Percentiles rank a stretch among this genome's conserved stretches.
Conservation (phyloP, 2,888 invertebrate species). For the Hipparchia semele region DNA sequence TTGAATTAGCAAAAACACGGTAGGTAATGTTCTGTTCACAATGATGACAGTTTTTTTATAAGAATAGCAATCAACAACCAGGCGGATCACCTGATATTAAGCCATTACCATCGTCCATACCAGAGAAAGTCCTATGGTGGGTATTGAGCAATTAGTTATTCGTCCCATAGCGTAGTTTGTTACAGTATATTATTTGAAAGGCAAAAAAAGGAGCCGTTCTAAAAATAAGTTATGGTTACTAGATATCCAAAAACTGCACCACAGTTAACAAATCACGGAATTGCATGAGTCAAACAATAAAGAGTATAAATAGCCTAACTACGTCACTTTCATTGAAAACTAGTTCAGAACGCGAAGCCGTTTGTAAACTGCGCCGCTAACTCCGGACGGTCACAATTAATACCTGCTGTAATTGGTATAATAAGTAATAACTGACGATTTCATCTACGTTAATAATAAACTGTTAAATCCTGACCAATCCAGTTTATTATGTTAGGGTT, state of each 20-base stretch:
- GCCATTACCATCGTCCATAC: no score
- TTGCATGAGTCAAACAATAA: conserved; percentile 38
- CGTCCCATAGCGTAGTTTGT: no score
- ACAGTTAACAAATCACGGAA: conserved; percentile 31
- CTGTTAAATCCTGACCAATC: conserved; percentile 37
- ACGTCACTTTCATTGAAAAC: conserved; percentile 44
- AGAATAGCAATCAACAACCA: no score
- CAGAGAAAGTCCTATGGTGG: no score
- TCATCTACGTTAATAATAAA: conserved; percentile 33
- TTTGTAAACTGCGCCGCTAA: conserved; percentile 34
- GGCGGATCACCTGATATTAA: no score
- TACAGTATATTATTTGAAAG: no score
- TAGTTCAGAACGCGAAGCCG: conserved; percentile 34
- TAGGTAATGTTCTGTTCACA: no score
- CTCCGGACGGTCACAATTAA: conserved; percentile 40
- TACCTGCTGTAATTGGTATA: conserved; percentile 28
- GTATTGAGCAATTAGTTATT: no score
- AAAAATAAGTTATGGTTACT: neutral
- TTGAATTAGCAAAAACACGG: no score
- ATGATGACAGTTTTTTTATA: no score
- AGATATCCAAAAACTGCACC: conserved; percentile 17
- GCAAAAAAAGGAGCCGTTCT: no score
- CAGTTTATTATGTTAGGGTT: conserved; percentile 24
- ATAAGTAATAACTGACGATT: conserved; percentile 34
- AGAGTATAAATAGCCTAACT: conserved; percentile 26